Conservation (phyloP, 2,113 vertebrate species). For the Paradoxurus hermaphroditus region DNA sequence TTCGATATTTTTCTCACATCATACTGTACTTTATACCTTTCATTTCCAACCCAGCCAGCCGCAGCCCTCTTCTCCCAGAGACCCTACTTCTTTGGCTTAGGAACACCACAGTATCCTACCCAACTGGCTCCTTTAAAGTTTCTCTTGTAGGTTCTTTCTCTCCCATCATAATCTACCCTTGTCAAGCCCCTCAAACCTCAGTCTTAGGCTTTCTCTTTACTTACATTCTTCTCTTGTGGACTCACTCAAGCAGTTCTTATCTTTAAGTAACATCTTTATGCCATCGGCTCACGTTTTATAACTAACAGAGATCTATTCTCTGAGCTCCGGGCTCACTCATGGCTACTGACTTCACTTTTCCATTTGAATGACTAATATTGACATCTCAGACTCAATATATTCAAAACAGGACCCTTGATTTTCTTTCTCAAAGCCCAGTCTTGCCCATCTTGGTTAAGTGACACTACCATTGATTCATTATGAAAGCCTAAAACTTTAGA, state of each 20-base stretch:
- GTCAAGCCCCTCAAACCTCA: neutral
- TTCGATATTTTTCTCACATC: neutral
- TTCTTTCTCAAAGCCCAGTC: conserved; percentile 6
- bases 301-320: neutral
- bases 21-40: neutral
- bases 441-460: neutral
- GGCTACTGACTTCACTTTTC: neutral
- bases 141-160: neutral
- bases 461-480: neutral
- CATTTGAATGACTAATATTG: neutral
- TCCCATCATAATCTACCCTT: neutral
- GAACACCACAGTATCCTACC: neutral
- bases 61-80: neutral
- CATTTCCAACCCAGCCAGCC: neutral
- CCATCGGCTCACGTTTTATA: neutral
- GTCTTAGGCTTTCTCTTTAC: neutral
- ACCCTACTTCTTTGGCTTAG: neutral
- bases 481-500: neutral
- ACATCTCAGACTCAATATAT: neutral
- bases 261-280: neutral
- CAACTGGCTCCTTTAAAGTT: neutral
- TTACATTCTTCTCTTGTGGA: neutral
- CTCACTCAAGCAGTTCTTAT: neutral
- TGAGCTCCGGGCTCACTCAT: neutral
- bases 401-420: neutral